Base-by-base conservation (phyloP, 2,797 vertebrate species). In the Betta splendens region DNA sequence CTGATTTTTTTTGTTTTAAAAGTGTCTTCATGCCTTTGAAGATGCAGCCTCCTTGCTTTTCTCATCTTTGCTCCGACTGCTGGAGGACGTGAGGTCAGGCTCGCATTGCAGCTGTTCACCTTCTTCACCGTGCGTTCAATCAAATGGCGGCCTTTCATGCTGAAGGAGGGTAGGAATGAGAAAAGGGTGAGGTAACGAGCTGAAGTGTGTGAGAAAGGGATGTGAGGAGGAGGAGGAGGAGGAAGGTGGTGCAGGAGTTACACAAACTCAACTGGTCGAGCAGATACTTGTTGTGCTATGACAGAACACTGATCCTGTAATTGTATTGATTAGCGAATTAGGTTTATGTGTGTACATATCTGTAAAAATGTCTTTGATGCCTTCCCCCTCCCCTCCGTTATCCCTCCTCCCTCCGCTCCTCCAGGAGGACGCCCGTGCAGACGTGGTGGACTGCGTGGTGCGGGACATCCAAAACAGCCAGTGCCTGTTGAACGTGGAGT, bases 381-480 rank as follows among this genome's bases (percentile, higher is more conserved):
- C 10, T 13, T 22, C 8, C 35, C 28, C 12, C 26, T 21, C 9
- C 23, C 20, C 36, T 4, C 13, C 1, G 36, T 32, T 28, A 18
- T 10, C 35, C 28, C 21, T 5, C 8, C 43, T 13, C 12, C 8
- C 25, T 13, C 46, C 11, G 0, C 20, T 16, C 20, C 17, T 53
- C 1, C 48, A 98, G 96, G 96, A 98, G 21, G 97, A 98, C 0
- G 94, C 93, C 1, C 93, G 95, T n/a, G 94, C 95, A 0, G 96
- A 98, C 3, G 95, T 92, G 0, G 94, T 98, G 82, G 97, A 98
- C 92, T 95, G 94, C 2, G 84, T 98, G 42, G 96, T 98, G 32
- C 87, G 94, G 53, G 96, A 98, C 87, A 95, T 98, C 86, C 97
- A 98, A 68, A 98, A 98, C 90, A 96, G 80, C 23, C 97, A 98